Evolutionary conservation across 2,113 vertebrate species (phyloP), one percentile per base, ranked within the genome.

Genomic region (Eudyptes chrysolophus): DNA sequence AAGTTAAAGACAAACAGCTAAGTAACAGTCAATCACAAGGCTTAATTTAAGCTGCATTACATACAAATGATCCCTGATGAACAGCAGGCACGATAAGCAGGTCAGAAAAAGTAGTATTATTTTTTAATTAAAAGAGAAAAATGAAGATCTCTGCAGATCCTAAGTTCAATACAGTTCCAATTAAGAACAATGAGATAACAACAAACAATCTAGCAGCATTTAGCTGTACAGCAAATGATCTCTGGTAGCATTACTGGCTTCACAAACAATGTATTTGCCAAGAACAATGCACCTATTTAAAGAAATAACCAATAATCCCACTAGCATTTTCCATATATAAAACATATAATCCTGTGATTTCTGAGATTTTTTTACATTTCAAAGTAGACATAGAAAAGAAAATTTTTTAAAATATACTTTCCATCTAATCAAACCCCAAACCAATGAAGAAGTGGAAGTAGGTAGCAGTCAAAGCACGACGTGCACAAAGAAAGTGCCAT

Each of bases 391-490:
- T 0, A 46, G 10, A 36, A 55, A 57, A 15, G 0, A 30, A 20
- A 4, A 7, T 34, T 55, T 70, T 69, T 74, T 9, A 1, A 3
- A 92, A 72, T 21, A 34, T 14, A 62, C 20, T 52, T 77, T 51
- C 18, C 34, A 77, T 22, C 32, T 49, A 81, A 25, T 24, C 54
- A 84, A 84, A 42, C 4, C 20, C 15, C 3, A 3, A 84, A 58
- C 13, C 26, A 64, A 68, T 14, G 40, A 84, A 48, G 71, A 92
- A 27, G 16, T 52, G 10, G 38, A 86, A 81, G 32, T 0, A 29
- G 24, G 22, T 32, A 89, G 71, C 0, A 0, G 17, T 14, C 65
- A 68, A 69, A 82, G 40, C n/a, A 82, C 1, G 6, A 48, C 0
- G 0, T 2, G 4, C 38, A 49, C 4, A 0, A 62, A 87, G 9